phyloP scores from a whole-genome alignment of 2,888 invertebrate species.

The Andrena bucephala region DNA sequence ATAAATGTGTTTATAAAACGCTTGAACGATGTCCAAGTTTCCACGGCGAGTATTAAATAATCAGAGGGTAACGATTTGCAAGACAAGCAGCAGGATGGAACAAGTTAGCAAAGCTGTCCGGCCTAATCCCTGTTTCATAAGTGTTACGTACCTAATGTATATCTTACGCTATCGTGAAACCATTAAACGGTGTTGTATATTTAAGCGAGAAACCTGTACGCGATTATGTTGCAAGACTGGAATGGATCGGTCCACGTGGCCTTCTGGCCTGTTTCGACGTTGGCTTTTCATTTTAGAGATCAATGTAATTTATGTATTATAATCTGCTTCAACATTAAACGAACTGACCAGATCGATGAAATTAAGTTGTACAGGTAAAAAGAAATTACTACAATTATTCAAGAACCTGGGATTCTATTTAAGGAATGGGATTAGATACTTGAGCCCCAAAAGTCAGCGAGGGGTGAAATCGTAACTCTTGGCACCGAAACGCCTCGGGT shows the following conservation, averaged over 20 bases:
- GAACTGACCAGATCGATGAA: background rate
- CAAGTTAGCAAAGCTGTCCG: constrained; percentile 65
- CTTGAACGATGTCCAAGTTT: background rate
- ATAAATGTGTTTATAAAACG: background rate
- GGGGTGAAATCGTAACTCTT: constrained; percentile 4
- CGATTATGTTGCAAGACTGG: constrained; percentile 50
- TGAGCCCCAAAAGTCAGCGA: background rate
- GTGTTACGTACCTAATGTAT: constrained; percentile 65
- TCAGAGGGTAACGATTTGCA: constrained; percentile 22
- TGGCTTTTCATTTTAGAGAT: constrained; percentile 29
- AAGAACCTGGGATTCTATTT: too few relatives aligned
- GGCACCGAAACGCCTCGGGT: constrained; percentile 7
- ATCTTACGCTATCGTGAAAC: constrained; percentile 36
- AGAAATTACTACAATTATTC: too few relatives aligned
- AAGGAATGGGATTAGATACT: background rate
- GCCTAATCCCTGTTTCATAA: constrained; percentile 79
- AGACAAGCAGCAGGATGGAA: background rate
- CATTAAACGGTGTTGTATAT: constrained; percentile 40
- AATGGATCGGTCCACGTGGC: constrained; percentile 42
- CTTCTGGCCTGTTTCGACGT: constrained; percentile 39
- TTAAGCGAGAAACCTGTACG: constrained; percentile 34
- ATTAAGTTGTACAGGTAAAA: background rate
- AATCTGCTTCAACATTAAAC: background rate
- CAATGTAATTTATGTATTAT: constrained; percentile 17
- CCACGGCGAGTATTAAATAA: background rate